These are phyloP conservation scores for Porites lutea DNA, from an alignment of 64 coral and sea anemone species.

Conservation along the genomic window DNA sequence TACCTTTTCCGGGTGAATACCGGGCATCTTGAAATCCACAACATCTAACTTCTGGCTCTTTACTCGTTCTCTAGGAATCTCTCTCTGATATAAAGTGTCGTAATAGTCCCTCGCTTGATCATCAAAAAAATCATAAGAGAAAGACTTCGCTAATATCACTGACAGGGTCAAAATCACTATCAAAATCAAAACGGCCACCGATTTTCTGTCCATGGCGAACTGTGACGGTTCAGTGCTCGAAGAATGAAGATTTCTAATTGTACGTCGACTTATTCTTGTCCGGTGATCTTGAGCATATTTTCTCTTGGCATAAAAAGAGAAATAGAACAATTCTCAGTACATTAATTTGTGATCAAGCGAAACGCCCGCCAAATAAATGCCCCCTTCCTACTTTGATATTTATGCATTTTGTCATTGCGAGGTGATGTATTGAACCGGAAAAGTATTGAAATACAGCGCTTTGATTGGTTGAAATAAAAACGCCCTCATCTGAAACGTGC, in stretches of 20 bases:
- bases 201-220: slow-evolving; percentile 18
- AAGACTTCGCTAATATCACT: neutral
- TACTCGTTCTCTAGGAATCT: neutral
- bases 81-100: slow-evolving; percentile 38
- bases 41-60: slow-evolving; percentile 8
- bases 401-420: slow-evolving; percentile 10
- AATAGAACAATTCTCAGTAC: slow-evolving; percentile 37
- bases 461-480: neutral
- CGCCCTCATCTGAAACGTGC: neutral
- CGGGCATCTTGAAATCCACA: slow-evolving; percentile 55
- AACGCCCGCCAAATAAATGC: neutral
- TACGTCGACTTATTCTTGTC: neutral
- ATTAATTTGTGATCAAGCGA: slow-evolving; percentile 9
- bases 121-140: slow-evolving; percentile 1
- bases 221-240: neutral
- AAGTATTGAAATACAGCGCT: neutral
- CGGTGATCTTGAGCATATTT: slow-evolving; percentile 2
- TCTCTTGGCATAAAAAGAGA: neutral
- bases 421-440: slow-evolving; percentile 6
- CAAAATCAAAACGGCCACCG: neutral
- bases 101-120: slow-evolving; percentile 47
- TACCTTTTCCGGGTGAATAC: slow-evolving; percentile 68
- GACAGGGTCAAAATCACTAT: neutral
- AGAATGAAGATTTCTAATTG: neutral
- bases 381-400: slow-evolving; percentile 28